phyloP scores from a whole-genome alignment of 1,140 invertebrate genomes.

The Ostrea denselamellosa region DNA sequence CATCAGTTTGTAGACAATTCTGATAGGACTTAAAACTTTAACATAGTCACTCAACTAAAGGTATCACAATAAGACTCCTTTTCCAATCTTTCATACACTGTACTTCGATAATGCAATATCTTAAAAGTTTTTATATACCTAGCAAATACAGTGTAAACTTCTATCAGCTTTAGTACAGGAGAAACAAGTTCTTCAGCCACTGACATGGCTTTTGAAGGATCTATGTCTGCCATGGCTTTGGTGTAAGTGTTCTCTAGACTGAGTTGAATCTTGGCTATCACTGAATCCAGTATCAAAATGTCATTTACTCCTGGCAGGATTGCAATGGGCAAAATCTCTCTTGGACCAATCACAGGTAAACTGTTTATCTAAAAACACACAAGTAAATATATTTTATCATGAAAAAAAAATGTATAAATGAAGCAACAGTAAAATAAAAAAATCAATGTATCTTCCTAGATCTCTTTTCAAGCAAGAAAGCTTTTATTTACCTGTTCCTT shows the following conservation, averaged over 20 bases:
- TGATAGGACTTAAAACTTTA: too few species aligned
- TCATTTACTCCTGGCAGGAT: slow-evolving; percentile 84
- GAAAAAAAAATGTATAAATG: too few species aligned
- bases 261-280: slow-evolving; percentile 86
- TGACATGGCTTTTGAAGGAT: slow-evolving; percentile 70
- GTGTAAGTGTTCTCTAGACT: slow-evolving; percentile 81
- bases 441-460: not conserved
- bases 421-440: not conserved
- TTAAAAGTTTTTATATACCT: slow-evolving; percentile 70
- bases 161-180: slow-evolving; percentile 82
- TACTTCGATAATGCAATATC: too few species aligned
- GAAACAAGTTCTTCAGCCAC: slow-evolving; percentile 83
- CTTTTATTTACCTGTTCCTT: slow-evolving; percentile 45
- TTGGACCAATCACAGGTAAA: slow-evolving; percentile 62
- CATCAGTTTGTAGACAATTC: too few species aligned
- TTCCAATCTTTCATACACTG: too few species aligned
- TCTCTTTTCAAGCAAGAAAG: not conserved
- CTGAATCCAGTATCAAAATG: slow-evolving; percentile 84
- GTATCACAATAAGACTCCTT: too few species aligned
- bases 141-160: slow-evolving; percentile 81
- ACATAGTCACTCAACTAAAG: too few species aligned
- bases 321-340: slow-evolving; percentile 63
- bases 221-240: slow-evolving; percentile 70
- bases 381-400: too few species aligned
- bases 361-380: slow-evolving; percentile 75